Evolutionary conservation across 1,140 invertebrate species (phyloP), one percentile per base, ranked within the genome.

Genomic region (Anoplophora glabripennis): DNA sequence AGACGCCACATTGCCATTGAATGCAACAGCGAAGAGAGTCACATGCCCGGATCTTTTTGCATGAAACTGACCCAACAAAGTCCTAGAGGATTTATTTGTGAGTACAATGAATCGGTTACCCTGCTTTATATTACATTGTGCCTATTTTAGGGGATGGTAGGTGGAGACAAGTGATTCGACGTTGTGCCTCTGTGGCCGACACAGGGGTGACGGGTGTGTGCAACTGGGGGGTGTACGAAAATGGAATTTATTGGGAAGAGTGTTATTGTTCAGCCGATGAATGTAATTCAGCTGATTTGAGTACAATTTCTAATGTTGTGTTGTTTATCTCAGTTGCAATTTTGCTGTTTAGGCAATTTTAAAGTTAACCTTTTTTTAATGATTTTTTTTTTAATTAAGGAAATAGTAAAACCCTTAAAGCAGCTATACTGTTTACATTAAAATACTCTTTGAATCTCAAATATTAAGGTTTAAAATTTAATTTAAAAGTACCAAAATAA

Each of bases 161-260:
- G 72, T 96, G 93, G 93, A 79, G 93, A 35, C 92, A 94, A 77
- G 93, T 96, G 0, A 91, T 94, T 51, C 78, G 93, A 28, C 81
- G 92, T 18, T 96, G 93, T 80, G 90, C 92, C 3, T 94, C 92
- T 1, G 89, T 95, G 1, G 85, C 92, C 7, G 92, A 92, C 61
- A 94, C 88, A 33, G 93, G 93, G 65, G 92, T 93, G 0, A 94
- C 91, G 0, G 90, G 90, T 38, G 91, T 93, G 1, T 96, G 93
- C 69, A 95, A 96, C 72, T 96, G 93, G 93, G 93, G 93, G 11
- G 92, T 95, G 10, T 86, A 91, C 64, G 86, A 91, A 55, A 95
- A 96, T 70, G 92, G 93, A 3, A 89, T 93, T 0, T 96, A 94
- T 70, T 96, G 93, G 93, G 91, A 96, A 74, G 91, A 95, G 73